These are phyloP conservation scores for Amblyopsis rosae DNA, from an alignment of 2,113 vertebrate species.

Conservation along the genomic window DNA sequence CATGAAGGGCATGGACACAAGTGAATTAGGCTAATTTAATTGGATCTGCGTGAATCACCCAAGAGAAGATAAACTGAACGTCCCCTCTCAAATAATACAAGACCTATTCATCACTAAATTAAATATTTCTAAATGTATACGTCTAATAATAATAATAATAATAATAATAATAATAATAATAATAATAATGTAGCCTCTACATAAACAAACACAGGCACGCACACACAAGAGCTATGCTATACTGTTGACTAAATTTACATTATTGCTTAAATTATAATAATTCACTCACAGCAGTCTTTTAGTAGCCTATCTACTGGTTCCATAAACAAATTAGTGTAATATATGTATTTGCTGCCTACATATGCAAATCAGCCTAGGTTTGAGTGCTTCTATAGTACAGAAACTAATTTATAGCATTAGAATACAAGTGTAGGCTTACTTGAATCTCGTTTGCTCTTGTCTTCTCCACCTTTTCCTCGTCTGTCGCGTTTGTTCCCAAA, in stretches of 20 bases:
- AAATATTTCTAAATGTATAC: background rate
- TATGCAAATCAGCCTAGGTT: no score
- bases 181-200: background rate
- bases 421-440: conserved; percentile 41
- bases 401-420: no score
- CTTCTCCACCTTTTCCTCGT: conserved; percentile 48
- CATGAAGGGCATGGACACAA: conserved; percentile 57
- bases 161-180: background rate
- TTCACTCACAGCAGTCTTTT: no score
- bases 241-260: no score
- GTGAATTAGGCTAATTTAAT: conserved; percentile 74
- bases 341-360: no score
- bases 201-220: background rate
- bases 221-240: no score
- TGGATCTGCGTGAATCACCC: conserved; percentile 67
- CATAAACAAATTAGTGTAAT: no score
- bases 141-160: conserved; percentile 1
- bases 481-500: conserved; percentile 66
- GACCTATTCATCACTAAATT: conserved; percentile 1
- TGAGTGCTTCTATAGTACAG: no score
- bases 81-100: conserved; percentile 43
- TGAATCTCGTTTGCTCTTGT: conserved; percentile 44
- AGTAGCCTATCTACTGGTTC: no score
- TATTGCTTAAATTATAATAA: no score
- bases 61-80: conserved; percentile 52